Base-by-base conservation (phyloP, 37 sponge, comb jelly and placozoan species). In the Agelas oroides region DNA sequence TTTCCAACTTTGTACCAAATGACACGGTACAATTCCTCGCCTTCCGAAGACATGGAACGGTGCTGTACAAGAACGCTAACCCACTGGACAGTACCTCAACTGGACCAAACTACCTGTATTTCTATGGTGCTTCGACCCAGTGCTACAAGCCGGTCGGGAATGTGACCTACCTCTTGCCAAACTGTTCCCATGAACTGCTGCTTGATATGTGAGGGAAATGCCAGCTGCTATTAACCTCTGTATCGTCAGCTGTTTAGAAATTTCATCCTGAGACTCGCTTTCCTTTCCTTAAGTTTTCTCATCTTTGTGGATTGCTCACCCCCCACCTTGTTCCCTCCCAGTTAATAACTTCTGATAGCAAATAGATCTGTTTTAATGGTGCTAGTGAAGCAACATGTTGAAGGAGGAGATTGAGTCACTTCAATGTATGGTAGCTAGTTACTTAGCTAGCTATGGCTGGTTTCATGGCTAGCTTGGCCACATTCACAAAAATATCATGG, bases 51-150 rank as follows among this genome's bases (percentile, higher is more conserved):
- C 81, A 76, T 53, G 71, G 76, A 14, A 69, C 80, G 20, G 37
- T 67, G n/a, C 33, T 75, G 15, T 55, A 57, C 40, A 54, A 65
- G 35, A 71, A 71, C 20, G 52, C 33, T 20, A 32, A 55, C 19
- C 63, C 64, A 19, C 77, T 83, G 6, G 41, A 63, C 15, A 75
- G 38, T 35, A 80, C 86, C 41, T 65, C 90, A 13, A 93, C 94
- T 73, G 90, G 89, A 6, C 90, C 90, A 0, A 85, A 67, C 67
- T 86, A 59, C 64, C 40, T 89, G 33, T 85, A 78, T 57, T 93
- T 93, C 72, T 93, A 85, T 86, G 94, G 94, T 34, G 85, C 94
- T 61, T 93, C 94, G 25, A 82, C 86, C 1, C 69, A 58, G 20
- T 93, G 94, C 72, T 89, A 79, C 35, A 93, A 93, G 78, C 70